A percentile compares a stretch with the other conserved stretches of the same genome.
Evolutionary conservation across 1,140 invertebrate species (phyloP).

Genomic region (Zaprionus africanus): DNA sequence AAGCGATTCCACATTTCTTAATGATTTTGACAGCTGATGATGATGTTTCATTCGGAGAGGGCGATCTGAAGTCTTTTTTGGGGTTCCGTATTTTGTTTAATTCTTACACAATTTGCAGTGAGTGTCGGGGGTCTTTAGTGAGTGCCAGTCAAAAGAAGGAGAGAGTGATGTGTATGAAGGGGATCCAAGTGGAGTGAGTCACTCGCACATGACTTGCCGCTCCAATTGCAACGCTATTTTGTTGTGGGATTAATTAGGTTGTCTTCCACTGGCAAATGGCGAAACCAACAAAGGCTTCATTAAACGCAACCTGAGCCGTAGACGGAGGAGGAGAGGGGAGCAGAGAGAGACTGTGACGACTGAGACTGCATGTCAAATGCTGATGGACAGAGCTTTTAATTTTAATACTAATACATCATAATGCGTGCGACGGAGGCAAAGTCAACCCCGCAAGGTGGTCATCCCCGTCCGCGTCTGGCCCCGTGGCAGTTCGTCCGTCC

Average conservation of each 20-base stretch:
- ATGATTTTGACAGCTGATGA: conserved; percentile 79
- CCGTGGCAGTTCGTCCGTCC: conserved; percentile 31
- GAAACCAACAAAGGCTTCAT: conserved; percentile 65
- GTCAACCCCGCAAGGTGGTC: conserved; percentile 63
- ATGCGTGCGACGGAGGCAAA: conserved; percentile 53
- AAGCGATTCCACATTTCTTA: conserved; percentile 79
- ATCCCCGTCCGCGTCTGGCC: neutral
- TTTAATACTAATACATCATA: conserved; percentile 81
- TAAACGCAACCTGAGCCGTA: conserved; percentile 62
- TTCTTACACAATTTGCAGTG: conserved; percentile 63
- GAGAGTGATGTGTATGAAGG: neutral
- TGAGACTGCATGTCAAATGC: conserved; percentile 39
- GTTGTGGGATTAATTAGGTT: conserved; percentile 61
- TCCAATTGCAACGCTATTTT: conserved; percentile 7
- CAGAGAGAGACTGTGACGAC: neutral
- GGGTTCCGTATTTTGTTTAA: conserved; percentile 39
- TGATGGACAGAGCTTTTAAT: conserved; percentile 71
- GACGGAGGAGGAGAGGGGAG: neutral
- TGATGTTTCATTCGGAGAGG: conserved; percentile 70
- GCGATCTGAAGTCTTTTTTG: conserved; percentile 46
- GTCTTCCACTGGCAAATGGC: neutral
- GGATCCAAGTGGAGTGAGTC: conserved; percentile 3
- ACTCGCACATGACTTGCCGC: conserved; percentile 6
- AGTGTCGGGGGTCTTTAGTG: conserved; percentile 74
- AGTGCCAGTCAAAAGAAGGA: conserved; percentile 64